phyloP scores from a whole-genome alignment of 92 coral and sea anemone species.

The Siderastrea siderea region DNA sequence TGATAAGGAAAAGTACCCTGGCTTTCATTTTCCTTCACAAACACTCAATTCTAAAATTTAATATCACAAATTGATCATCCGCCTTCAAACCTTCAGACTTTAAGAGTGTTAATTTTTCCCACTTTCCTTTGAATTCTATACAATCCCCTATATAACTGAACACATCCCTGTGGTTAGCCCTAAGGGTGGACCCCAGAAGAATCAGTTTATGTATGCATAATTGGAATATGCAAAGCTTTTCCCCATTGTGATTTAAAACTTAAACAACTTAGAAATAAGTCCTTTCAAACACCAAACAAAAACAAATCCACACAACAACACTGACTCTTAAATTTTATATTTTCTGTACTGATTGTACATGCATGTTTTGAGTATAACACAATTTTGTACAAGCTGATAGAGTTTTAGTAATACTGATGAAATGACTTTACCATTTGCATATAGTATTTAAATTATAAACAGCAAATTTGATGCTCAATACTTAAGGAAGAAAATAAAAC shows the following conservation, averaged over 20 bases:
- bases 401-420: background rate
- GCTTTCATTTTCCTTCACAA: too few species aligned
- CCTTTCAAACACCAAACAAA: background rate
- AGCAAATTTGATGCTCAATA: too few species aligned
- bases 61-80: background rate
- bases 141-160: background rate
- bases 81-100: background rate
- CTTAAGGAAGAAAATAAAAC: too few species aligned
- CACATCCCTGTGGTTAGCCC: background rate
- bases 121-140: background rate
- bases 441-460: too few species aligned
- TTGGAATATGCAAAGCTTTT: background rate
- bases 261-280: background rate
- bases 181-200: too few species aligned
- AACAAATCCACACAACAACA: background rate
- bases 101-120: background rate
- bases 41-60: too few species aligned
- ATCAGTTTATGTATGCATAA: too few species aligned
- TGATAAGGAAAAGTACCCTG: too few species aligned
- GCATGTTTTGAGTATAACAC: background rate
- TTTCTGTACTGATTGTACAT: background rate
- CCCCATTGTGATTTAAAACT: background rate
- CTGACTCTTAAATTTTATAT: background rate
- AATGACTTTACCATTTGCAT: background rate
- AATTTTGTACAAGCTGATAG: background rate